A percentile compares a stretch with the other conserved stretches of the same genome.
phyloP scores from a whole-genome alignment of 2,797 vertebrate species.

The Liparis tanakae region DNA sequence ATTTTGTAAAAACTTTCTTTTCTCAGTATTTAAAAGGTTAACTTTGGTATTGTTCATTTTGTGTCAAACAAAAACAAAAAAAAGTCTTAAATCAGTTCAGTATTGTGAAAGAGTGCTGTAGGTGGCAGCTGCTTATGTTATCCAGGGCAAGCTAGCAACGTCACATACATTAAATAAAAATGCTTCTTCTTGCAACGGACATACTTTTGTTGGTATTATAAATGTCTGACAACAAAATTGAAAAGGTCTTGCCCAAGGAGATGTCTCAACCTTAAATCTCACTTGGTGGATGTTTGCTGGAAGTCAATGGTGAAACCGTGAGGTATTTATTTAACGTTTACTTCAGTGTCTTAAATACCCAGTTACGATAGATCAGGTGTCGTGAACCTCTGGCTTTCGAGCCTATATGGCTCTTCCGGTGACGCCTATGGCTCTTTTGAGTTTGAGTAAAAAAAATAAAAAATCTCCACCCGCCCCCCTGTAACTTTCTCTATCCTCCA shows the following conservation, averaged over 20 bases:
- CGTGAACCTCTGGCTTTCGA: too few species aligned
- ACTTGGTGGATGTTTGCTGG: background rate
- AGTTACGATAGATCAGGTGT: too few species aligned
- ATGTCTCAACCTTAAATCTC: background rate
- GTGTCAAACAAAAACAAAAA: background rate
- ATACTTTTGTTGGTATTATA: background rate
- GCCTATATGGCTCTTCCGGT: too few species aligned
- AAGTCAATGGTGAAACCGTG: background rate
- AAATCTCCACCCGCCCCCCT: too few species aligned
- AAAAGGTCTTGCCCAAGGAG: background rate
- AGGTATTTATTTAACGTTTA: too few species aligned
- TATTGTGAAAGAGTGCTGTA: background rate
- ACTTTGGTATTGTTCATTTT: background rate
- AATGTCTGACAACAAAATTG: background rate
- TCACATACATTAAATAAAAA: background rate
- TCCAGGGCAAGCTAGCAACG: background rate
- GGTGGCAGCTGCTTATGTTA: background rate
- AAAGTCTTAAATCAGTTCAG: background rate
- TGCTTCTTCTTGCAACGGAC: background rate
- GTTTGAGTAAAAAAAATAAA: too few species aligned
- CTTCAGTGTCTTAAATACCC: too few species aligned
- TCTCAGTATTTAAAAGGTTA: background rate
- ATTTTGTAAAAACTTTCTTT: conserved; percentile 6
- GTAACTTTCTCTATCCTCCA: too few species aligned
- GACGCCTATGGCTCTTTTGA: too few species aligned